Percentiles rank a stretch among this genome's conserved stretches.
These are phyloP conservation scores for Bubo bubo DNA, from an alignment of 2,113 vertebrate genomes.

Conservation along the genomic window DNA sequence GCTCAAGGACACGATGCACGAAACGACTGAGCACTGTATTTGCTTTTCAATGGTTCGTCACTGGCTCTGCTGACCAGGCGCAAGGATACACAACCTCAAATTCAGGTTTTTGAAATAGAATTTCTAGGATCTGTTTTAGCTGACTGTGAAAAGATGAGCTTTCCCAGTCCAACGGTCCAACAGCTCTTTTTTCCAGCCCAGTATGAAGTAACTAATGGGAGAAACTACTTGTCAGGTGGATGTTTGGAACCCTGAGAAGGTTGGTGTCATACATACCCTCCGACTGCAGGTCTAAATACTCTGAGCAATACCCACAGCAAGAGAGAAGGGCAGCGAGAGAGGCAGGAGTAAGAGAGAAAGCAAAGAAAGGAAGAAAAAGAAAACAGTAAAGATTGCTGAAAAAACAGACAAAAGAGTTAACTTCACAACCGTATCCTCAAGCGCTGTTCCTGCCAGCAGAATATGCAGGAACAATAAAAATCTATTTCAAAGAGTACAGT, in stretches of 20 bases:
- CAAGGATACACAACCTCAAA: accelerated
- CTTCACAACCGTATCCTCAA: neutral
- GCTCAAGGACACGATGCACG: neutral
- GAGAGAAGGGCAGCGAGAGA: neutral
- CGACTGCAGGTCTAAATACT: conserved; percentile 64
- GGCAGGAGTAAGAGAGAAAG: neutral
- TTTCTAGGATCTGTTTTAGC: neutral
- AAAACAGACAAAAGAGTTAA: neutral
- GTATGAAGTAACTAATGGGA: neutral
- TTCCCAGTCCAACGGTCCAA: neutral
- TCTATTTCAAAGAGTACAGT: neutral
- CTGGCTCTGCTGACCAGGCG: accelerated
- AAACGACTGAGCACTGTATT: accelerated
- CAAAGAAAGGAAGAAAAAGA: conserved; percentile 4
- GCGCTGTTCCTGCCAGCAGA: neutral
- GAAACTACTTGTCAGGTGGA: conserved; percentile 15
- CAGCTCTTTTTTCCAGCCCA: neutral
- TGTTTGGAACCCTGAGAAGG: conserved; percentile 16
- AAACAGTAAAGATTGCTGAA: conserved; percentile 3
- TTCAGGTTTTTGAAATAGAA: accelerated
- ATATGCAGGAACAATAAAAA: accelerated
- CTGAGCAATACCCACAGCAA: conserved; percentile 61
- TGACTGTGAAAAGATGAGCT: neutral
- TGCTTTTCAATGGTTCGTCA: neutral
- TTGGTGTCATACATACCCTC: conserved; percentile 56